These are phyloP conservation scores for Spodoptera picta DNA, from an alignment of 2,888 invertebrate species.

Conservation along the genomic window DNA sequence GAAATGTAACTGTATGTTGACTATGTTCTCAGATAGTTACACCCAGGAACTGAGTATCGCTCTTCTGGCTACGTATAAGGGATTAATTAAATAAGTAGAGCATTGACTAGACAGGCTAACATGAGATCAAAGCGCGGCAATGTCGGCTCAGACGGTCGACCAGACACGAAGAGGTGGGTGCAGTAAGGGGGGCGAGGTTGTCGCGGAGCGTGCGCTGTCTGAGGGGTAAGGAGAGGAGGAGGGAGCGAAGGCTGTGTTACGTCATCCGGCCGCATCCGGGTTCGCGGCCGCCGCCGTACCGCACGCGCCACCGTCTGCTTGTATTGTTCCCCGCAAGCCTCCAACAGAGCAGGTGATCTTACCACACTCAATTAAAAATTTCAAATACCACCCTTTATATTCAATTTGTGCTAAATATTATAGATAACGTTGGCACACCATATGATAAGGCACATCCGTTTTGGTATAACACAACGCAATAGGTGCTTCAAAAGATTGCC, in stretches of 20 bases:
- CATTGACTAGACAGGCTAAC: constrained; percentile 58
- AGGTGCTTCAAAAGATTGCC: neutral
- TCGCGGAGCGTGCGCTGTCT: constrained; percentile 50
- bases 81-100: constrained; percentile 67
- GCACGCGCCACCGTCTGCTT: constrained; percentile 73
- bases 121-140: constrained; percentile 68
- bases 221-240: constrained; percentile 50
- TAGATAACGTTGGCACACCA: constrained; percentile 8
- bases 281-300: constrained; percentile 84
- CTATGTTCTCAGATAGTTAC: constrained; percentile 48
- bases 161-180: constrained; percentile 75
- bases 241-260: constrained; percentile 81
- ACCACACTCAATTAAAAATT: constrained; percentile 13
- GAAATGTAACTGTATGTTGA: constrained; percentile 47
- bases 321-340: constrained; percentile 58
- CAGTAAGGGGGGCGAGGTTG: constrained; percentile 56
- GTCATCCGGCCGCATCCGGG: constrained; percentile 85
- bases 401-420: neutral
- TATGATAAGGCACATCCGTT: constrained; percentile 21
- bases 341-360: constrained; percentile 45
- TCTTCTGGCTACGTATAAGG: constrained; percentile 59
- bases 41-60: constrained; percentile 41
- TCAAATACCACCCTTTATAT: neutral
- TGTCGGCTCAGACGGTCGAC: constrained; percentile 78
- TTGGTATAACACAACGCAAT: constrained; percentile 5